Evolutionary conservation across 2,888 invertebrate species (phyloP), one percentile per base, ranked within the genome.

Genomic region (Drosophila algonquin): DNA sequence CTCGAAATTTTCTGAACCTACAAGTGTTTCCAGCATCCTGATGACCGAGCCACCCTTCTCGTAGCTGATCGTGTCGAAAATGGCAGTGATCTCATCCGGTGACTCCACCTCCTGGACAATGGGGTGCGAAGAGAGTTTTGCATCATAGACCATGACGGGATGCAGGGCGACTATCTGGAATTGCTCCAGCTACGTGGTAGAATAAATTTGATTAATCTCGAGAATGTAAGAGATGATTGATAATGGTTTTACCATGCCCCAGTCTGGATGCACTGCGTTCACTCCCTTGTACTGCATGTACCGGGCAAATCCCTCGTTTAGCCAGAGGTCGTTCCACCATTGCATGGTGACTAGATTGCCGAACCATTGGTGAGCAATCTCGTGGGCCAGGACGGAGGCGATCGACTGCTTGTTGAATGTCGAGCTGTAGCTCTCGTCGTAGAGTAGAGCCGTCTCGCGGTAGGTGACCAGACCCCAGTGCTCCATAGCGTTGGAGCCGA

Each of bases 351-450:
- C 98, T 83, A 97, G 93, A 92, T 97, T 97, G 61, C 97, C 97
- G 89, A 97, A 97, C 97, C 97, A 97, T 96, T 97, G 97, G 90
- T 99, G 98, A 0, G 98, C 97, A 59, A 98, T 93, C 92, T 99
- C 99, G 90, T 99, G 99, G 2, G 97, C 95, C 32, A 99, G 94
- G 0, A 97, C 96, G 27, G 94, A 93, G 6, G 97, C 96, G 1
- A 97, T 95, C 71, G 94, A 93, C 82, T 97, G 95, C 89, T 96
- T 95, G 89, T 97, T 96, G n/a, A 91, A 90, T 0, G 96, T 94
- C 0, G 97, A 96, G 46, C 96, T 96, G 9, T 94, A 94, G 0
- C 92, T 91, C 10, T 93, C 92, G 81, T 97, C 96, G 78, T 96
- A 97, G 0, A 99, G 93, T 63, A 99, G 93, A 60, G 95, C 94